A percentile compares a stretch with the other conserved stretches of the same genome.
Evolutionary conservation across 2,113 vertebrate genomes (phyloP).

Genomic region (Anarhynchus alexandrinus): DNA sequence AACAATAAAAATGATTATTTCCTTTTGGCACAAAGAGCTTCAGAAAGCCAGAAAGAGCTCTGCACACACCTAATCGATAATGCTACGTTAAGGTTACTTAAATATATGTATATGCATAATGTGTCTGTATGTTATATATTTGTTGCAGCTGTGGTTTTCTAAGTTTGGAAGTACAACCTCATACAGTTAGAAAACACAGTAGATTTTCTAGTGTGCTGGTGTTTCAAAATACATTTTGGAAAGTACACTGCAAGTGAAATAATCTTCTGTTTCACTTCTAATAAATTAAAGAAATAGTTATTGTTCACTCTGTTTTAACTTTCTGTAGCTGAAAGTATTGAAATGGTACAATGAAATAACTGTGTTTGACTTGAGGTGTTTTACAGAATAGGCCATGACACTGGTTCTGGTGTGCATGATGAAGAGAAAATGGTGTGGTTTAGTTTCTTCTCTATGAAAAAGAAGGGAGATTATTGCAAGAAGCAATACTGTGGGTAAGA

Average conservation of each 20-base stretch:
- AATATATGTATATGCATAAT: not conserved
- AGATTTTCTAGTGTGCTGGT: not conserved
- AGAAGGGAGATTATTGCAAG: not conserved
- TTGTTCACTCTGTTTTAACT: not conserved
- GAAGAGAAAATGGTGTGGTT: not conserved
- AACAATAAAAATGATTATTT: not conserved
- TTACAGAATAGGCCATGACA: not conserved
- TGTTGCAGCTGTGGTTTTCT: not conserved
- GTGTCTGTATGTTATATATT: not conserved
- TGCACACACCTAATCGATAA: not conserved
- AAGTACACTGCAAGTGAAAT: not conserved
- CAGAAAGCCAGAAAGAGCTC: not conserved
- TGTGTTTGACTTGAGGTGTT: not conserved
- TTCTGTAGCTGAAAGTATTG: not conserved
- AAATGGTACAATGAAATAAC: not conserved
- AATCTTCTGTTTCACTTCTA: not conserved
- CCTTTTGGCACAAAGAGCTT: not conserved
- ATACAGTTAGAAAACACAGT: not conserved
- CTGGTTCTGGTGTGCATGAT: not conserved
- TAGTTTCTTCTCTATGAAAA: not conserved
- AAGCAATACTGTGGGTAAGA: not conserved
- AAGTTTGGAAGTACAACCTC: not conserved
- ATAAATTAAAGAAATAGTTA: not conserved
- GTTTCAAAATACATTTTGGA: not conserved
- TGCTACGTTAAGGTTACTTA: not conserved